Evolutionary conservation across 2,888 invertebrate genomes (phyloP), one percentile per base, ranked within the genome.

Genomic region (Phanerotoma sp.): DNA sequence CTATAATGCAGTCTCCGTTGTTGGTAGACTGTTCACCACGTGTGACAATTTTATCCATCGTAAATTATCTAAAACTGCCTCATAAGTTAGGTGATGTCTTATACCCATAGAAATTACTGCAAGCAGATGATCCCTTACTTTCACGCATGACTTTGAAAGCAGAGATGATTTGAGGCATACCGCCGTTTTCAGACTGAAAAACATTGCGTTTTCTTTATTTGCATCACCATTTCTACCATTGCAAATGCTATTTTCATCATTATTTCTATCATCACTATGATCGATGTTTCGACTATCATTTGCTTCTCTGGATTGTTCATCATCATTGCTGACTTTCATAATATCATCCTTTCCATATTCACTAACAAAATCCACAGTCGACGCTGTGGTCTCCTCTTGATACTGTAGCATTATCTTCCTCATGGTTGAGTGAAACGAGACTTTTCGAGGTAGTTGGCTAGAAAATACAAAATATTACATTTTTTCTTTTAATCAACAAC

Each of bases 41-140:
- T 21, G 20, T 11, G 21, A 41, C 21, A 11, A 9, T 41, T 41
- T 41, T 5, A 20, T 20, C 41, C 41, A 41, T n/a, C 41, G n/a
- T 11, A 41, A 25, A n/a, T 11, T n/a, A 41, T 18, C 41, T 10
- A 41, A 21, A 5, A 41, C 13, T n/a, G n/a, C 41, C 13, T 41
- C 41, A 20, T 41, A 41, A n/a, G 41, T 21, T 13, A 41, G 9
- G 41, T 21, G 41, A 41, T 21, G n/a, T n/a, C 13, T 41, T 13
- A 41, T 20, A 21, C 21, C 20, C 22, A 11, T 41, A 9, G 41
- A 10, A 9, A 41, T 21, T 7, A 20, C 13, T n/a, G 25, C 9
- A n/a, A 41, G 11, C 10, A 41, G 22, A 41, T 41, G 41, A 41
- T 41, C 41, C n/a, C n/a, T n/a, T n/a, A n/a, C n/a, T n/a, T n/a